A percentile compares a stretch with the other conserved stretches of the same genome.
These are phyloP conservation scores for Pelusios castaneus DNA, from an alignment of 2,113 vertebrate genomes.

Conservation along the genomic window DNA sequence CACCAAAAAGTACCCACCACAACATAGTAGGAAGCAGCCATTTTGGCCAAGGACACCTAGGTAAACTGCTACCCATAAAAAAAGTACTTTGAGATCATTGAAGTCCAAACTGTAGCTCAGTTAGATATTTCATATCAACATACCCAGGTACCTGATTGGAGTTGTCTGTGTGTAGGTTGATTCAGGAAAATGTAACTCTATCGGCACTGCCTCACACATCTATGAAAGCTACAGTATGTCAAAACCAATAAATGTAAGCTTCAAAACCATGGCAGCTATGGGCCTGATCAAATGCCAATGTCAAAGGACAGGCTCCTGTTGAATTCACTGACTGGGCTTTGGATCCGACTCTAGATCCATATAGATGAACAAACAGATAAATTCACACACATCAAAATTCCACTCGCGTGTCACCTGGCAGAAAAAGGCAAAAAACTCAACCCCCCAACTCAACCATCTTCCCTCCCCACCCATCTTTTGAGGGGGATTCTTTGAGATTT, in stretches of 20 bases:
- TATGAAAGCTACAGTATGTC: not conserved
- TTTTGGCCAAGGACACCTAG: not conserved
- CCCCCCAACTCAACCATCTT: too few species aligned
- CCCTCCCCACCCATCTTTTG: not conserved
- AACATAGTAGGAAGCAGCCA: not conserved
- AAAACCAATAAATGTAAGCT: not conserved
- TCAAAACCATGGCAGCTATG: not conserved
- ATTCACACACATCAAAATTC: not conserved
- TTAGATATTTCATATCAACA: not conserved
- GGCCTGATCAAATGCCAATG: not conserved
- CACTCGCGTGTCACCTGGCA: not conserved
- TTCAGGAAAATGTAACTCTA: not conserved
- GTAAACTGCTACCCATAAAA: not conserved
- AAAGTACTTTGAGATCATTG: not conserved
- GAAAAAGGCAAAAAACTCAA: not conserved
- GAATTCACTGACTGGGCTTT: not conserved
- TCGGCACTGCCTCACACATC: not conserved
- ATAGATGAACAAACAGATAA: not conserved
- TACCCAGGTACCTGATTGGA: not conserved
- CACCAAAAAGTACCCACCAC: not conserved
- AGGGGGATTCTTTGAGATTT: not conserved
- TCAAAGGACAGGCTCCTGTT: not conserved
- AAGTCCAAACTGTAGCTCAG: not conserved
- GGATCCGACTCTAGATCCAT: not conserved
- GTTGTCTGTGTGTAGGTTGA: not conserved